Evolutionary conservation across 1,140 invertebrate species (phyloP).

Genomic region (Apolygus lucorum): DNA sequence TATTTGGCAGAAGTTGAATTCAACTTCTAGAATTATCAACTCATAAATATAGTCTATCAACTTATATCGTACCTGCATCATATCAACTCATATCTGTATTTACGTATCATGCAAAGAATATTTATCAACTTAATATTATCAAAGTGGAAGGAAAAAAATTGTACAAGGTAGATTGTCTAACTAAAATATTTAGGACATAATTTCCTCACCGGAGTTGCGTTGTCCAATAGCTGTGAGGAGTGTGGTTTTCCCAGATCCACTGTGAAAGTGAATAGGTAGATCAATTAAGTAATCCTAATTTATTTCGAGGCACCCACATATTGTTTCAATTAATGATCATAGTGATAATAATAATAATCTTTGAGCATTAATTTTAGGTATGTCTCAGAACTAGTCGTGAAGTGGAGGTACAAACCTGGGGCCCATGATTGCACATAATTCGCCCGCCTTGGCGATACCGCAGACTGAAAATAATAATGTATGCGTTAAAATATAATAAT

Average conservation of each 20-base stretch:
- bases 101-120: background rate
- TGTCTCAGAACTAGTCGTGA: slow-evolving; percentile 15
- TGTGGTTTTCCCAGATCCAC: slow-evolving; percentile 62
- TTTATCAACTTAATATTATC: background rate
- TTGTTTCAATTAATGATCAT: slow-evolving; percentile 20
- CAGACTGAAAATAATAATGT: slow-evolving; percentile 38
- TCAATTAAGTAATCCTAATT: too few relatives aligned
- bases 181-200: slow-evolving; percentile 16
- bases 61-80: background rate
- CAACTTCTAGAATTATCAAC: too few relatives aligned
- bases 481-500: background rate
- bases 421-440: slow-evolving; percentile 43
- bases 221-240: slow-evolving; percentile 57
- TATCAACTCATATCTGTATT: background rate
- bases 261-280: slow-evolving; percentile 38
- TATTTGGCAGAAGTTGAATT: too few relatives aligned
- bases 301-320: too few relatives aligned
- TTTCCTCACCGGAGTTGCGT: slow-evolving; percentile 46
- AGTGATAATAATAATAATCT: slow-evolving; percentile 20
- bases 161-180: background rate
- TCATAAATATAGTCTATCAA: background rate
- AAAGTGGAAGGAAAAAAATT: background rate
- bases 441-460: slow-evolving; percentile 39
- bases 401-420: slow-evolving; percentile 39
- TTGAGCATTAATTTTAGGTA: slow-evolving; percentile 5